phyloP scores from a whole-genome alignment of 2,113 vertebrate genomes.

The Numenius arquata region DNA sequence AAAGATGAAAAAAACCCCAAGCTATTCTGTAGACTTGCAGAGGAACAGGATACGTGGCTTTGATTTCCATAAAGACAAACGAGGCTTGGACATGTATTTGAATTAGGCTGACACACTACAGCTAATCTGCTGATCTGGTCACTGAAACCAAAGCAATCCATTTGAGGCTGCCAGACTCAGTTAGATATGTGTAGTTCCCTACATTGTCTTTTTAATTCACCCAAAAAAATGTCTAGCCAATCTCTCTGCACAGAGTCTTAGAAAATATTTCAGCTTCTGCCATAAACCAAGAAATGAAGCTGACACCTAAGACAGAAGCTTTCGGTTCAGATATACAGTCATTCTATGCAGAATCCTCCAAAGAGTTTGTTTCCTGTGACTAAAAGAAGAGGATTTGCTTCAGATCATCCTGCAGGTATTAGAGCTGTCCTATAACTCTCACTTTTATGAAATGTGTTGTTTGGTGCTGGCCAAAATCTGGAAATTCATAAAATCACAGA shows the following conservation, averaged over 20 bases:
- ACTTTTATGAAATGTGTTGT: background rate
- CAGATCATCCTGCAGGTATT: background rate
- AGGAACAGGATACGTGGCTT: background rate
- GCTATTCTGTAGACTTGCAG: background rate
- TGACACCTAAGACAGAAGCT: background rate
- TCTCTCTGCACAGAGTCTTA: background rate
- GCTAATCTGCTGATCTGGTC: background rate
- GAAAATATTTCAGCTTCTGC: background rate
- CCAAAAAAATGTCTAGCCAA: background rate
- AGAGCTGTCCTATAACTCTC: background rate
- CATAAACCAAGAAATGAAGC: background rate
- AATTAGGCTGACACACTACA: background rate
- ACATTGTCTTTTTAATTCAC: background rate
- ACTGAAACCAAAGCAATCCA: background rate
- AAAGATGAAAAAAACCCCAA: background rate
- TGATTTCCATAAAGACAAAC: background rate
- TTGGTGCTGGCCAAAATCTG: background rate
- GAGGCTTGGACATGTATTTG: background rate
- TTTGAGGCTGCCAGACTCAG: background rate
- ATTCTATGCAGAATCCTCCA: background rate
- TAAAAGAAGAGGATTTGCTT: background rate
- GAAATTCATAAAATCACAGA: background rate
- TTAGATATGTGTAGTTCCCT: background rate
- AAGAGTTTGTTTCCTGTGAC: background rate
- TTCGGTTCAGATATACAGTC: background rate